Conservation (phyloP, 2,797 vertebrate species). For the Onychomys arenicola region DNA sequence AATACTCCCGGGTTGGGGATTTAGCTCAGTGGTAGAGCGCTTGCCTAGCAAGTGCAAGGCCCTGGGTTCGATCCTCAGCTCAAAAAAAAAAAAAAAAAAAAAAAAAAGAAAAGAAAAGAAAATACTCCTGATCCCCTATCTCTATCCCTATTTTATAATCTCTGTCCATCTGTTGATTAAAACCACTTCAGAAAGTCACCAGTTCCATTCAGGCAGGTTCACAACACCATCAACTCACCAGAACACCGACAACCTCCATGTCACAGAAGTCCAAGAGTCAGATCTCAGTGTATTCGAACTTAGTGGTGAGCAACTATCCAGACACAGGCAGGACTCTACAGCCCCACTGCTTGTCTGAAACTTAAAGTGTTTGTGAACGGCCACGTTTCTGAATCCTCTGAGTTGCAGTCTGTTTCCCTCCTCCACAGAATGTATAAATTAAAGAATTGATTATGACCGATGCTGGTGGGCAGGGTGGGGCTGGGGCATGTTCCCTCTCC, state of each 20-base stretch:
- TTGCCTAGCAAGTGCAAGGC: no score
- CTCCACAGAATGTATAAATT: neutral
- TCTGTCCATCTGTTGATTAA: neutral
- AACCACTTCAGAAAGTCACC: neutral
- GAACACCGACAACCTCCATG: neutral
- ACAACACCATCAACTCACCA: neutral
- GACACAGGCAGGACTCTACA: neutral
- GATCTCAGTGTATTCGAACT: neutral
- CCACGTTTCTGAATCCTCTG: neutral
- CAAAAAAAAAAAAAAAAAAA: no score
- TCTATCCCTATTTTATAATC: slow-evolving; percentile 1
- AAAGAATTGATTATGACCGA: neutral
- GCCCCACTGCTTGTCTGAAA: neutral
- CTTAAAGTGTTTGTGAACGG: neutral
- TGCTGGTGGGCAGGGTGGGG: neutral
- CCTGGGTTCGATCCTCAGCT: no score
- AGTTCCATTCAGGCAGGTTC: neutral
- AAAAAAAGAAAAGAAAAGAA: no score
- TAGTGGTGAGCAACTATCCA: neutral
- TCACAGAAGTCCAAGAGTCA: neutral
- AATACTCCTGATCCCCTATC: neutral
- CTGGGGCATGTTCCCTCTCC: neutral
- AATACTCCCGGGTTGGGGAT: no score
- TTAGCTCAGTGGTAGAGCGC: no score
- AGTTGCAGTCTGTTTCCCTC: neutral